Evolutionary conservation across 2,888 invertebrate genomes (phyloP), one percentile per base, ranked within the genome.

Genomic region (Chrysolina haemoptera): DNA sequence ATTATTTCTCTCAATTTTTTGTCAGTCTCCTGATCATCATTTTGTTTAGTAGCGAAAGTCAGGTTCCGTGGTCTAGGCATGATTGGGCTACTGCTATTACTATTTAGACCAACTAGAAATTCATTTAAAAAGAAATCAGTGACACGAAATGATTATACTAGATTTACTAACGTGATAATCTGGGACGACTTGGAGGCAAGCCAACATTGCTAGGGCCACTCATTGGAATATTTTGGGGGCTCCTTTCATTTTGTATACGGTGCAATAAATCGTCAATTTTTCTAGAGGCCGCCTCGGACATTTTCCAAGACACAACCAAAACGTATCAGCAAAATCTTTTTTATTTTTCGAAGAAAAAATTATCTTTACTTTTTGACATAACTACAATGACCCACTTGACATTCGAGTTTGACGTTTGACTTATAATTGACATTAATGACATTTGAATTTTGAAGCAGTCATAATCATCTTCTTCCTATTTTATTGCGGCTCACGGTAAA

Each of bases 1-100:
- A 96, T 96, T 73, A 98, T 98, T 88, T 97, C 97, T 84, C 94
- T 93, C 83, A 98, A 92, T 87, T 95, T 95, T 78, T 92, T 92
- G 85, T 98, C 97, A 84, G 93, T 93, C 88, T 94, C 94, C 69
- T 91, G 90, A 73, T 85, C 85, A 77, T 87, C 86, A 80, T 90
- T 85, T 75, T 81, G 89, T 77, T 89, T 90, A 77, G 91, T 91
- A 85, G 90, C 89, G 79, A 92, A 90, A 79, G 92, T 91, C 84
- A 95, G 89, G 81, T 90, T 90, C 82, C 90, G 87, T 70, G 89
- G 89, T 80, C 89, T 89, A 46, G 89, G 87, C 81, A 90, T 88
- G 40, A 88, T 89, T 43, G 91, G 90, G 41, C 91, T 91, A 70
- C 70, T 77, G 43, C 76, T 79, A 41, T 80, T 82, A 73, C 76